A percentile compares a stretch with the other conserved stretches of the same genome.
phyloP scores from a whole-genome alignment of 2,797 vertebrate genomes.

The Hirundo rustica region DNA sequence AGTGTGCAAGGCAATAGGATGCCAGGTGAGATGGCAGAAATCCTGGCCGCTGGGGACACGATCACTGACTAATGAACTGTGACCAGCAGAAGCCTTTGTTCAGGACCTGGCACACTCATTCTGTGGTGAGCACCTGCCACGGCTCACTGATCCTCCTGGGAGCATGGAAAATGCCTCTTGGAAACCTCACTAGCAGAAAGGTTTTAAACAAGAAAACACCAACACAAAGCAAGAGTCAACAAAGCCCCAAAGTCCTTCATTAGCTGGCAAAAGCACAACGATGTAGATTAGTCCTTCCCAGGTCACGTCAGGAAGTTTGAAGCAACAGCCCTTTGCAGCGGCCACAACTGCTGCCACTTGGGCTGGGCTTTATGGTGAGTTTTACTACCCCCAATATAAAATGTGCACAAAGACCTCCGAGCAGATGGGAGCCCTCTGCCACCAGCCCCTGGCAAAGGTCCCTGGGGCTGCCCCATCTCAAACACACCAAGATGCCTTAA shows the following conservation, averaged over 20 bases:
- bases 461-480: not conserved
- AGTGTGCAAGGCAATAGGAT: not conserved
- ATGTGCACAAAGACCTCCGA: not conserved
- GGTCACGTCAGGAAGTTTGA: not conserved
- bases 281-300: not conserved
- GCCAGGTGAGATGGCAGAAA: not conserved
- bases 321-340: not conserved
- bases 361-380: not conserved
- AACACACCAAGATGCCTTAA: not conserved
- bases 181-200: not conserved
- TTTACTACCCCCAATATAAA: not conserved
- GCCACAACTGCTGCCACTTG: too few relatives aligned
- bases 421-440: not conserved
- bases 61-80: not conserved
- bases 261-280: rapidly evolving
- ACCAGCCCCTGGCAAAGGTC: not conserved
- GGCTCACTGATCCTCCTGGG: not conserved
- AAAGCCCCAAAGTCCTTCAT: not conserved
- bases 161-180: not conserved
- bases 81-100: not conserved
- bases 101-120: rapidly evolving
- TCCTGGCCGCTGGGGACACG: rapidly evolving
- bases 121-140: rapidly evolving
- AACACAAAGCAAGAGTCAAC: not conserved
- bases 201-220: not conserved